phyloP scores from a whole-genome alignment of 2,888 invertebrate species.

The Linyphia triangularis region DNA sequence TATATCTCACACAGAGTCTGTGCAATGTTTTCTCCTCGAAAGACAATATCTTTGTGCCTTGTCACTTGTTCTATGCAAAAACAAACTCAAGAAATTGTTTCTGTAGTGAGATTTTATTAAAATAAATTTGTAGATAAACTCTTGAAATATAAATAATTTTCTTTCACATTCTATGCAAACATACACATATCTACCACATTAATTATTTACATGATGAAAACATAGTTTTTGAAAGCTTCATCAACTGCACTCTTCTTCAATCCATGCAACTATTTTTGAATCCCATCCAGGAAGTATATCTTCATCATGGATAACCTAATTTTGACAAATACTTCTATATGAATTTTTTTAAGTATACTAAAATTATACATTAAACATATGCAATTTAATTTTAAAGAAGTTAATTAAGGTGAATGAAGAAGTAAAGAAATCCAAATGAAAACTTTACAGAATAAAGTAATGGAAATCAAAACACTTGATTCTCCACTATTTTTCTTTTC shows the following conservation, averaged over 20 bases:
- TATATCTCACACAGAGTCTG: conserved; percentile 12
- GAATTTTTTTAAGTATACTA: background rate
- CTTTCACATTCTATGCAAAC: background rate
- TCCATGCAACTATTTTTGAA: conserved; percentile 81
- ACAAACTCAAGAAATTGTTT: conserved; percentile 1
- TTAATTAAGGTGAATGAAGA: background rate
- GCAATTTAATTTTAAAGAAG: no score
- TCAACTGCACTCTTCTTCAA: conserved; percentile 79
- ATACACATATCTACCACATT: background rate
- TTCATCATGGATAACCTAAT: conserved; percentile 79
- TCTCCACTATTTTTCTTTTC: no score
- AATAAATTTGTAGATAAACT: conserved; percentile 22
- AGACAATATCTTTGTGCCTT: conserved; percentile 33
- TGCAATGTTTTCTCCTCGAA: conserved; percentile 17
- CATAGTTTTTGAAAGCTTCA: background rate
- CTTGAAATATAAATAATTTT: background rate
- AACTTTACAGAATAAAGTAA: background rate
- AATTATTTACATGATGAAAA: background rate
- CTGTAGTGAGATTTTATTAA: conserved; percentile 34
- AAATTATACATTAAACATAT: no score
- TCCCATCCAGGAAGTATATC: conserved; percentile 81
- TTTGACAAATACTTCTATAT: background rate
- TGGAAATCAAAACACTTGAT: no score
- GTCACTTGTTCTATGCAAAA: conserved; percentile 15
- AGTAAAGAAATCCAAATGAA: background rate